Evolutionary conservation across 2,888 invertebrate genomes (phyloP), one percentile per base, ranked within the genome.

Genomic region (Caenorhabditis sinica): DNA sequence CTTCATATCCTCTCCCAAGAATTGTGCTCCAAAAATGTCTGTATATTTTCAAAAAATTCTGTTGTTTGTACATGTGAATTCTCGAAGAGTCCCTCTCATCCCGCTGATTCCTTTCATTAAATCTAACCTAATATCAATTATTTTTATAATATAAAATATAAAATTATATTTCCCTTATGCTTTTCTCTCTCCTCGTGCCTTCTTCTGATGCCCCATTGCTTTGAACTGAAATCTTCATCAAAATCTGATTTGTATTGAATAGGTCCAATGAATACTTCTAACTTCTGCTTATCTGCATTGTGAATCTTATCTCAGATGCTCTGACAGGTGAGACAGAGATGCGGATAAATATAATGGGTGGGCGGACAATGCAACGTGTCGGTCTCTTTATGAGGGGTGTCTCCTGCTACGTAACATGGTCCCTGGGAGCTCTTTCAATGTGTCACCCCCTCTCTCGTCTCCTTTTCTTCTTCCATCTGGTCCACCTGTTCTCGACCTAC

Each of bases 51-150:
- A 40, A 72, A 65, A 81, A 74, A 81, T 81, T 77, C 77, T 75
- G 83, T 77, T 83, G 83, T 83, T 69, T 77, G 83, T 83, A 83
- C 77, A 83, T 83, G 77, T 83, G 83, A 80, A 80, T 65, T 65
- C 66, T 72, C 76, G 45, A 69, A 79, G 65, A 80, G 61, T 71
- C 40, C 66, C 28, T 30, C 43, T 13, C 20, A 81, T 74, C 68
- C 63, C 74, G 74, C 81, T 81, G 68, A 81, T 69, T 81, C 43
- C 30, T 74, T 58, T 65, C 8, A n/a, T 28, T 43, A 40, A 20
- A 30, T 77, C 17, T 30, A 23, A 60, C 20, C n/a, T 73, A 73
- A 66, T 66, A 66, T 60, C 53, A 65, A 28, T 53, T 73, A 81
- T 68, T 45, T 58, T 65, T 40, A 61, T 68, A 68, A 68, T 63